phyloP scores from a whole-genome alignment of 2,888 invertebrate species.

The Alviniconcha strummeri region DNA sequence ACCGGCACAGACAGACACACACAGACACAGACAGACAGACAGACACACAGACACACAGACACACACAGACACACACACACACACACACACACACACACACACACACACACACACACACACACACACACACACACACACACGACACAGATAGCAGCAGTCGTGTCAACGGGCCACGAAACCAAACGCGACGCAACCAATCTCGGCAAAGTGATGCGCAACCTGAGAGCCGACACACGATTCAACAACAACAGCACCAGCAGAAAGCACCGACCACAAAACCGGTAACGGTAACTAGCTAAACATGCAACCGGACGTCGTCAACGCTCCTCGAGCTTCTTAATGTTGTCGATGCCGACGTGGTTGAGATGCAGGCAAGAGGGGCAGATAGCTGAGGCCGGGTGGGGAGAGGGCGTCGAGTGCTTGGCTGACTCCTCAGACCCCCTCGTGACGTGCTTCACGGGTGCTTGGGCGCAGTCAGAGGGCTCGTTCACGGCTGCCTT shows the following conservation, averaged over 20 bases:
- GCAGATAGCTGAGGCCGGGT: background rate
- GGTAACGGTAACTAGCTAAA: no score
- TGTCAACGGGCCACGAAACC: no score
- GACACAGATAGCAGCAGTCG: no score
- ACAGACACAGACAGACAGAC: background rate
- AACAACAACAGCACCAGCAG: no score
- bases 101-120: constrained; percentile 11
- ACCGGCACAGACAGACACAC: no score
- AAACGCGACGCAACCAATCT: no score
- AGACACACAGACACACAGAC: no score
- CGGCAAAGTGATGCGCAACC: no score
- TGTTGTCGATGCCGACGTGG: background rate
- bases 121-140: background rate
- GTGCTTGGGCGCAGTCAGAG: constrained; percentile 18
- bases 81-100: background rate
- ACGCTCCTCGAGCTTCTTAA: no score
- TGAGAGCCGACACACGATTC: no score
- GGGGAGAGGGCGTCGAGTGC: constrained; percentile 16
- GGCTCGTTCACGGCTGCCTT: constrained; percentile 6
- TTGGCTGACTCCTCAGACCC: background rate
- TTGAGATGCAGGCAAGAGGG: background rate
- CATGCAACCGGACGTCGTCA: no score
- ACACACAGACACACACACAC: background rate
- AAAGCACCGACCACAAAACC: no score
- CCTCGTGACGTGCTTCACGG: background rate